Conservation (phyloP, 1,140 invertebrate species). For the Planococcus citri region DNA sequence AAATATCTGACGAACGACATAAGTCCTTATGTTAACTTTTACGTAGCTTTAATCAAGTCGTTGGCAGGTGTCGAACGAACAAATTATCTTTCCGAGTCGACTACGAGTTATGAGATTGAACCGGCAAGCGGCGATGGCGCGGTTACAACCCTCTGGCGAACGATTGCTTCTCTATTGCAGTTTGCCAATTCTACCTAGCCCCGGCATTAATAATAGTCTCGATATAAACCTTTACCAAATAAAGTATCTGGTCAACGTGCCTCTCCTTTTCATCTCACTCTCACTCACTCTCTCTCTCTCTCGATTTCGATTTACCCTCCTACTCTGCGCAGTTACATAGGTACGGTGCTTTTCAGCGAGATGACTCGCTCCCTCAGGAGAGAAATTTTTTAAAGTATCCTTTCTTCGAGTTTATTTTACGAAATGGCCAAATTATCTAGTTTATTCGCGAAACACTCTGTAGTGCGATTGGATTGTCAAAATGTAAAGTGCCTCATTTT, state of each 20-base stretch:
- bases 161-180: not conserved
- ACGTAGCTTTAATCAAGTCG: not conserved
- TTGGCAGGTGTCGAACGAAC: constrained; percentile 1
- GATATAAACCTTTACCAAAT: not conserved
- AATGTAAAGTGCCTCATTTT: no score
- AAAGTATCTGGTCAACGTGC: not conserved
- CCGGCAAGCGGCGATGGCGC: no score
- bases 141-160: constrained; percentile 1
- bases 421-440: not conserved
- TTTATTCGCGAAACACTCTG: not conserved
- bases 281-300: no score
- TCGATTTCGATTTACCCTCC: no score
- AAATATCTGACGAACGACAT: not conserved
- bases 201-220: constrained; percentile 5
- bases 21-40: constrained; percentile 7
- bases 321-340: not conserved
- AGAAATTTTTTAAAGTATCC: not conserved
- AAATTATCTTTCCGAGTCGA: not conserved
- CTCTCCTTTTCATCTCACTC: not conserved
- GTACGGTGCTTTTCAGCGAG: no score
- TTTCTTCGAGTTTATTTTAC: constrained; percentile 3
- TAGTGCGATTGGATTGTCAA: no score
- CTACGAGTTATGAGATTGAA: constrained; percentile 1
- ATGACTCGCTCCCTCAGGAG: not conserved
- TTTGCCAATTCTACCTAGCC: not conserved